Conservation (phyloP, 2,888 invertebrate species). For the Diploptera punctata region DNA sequence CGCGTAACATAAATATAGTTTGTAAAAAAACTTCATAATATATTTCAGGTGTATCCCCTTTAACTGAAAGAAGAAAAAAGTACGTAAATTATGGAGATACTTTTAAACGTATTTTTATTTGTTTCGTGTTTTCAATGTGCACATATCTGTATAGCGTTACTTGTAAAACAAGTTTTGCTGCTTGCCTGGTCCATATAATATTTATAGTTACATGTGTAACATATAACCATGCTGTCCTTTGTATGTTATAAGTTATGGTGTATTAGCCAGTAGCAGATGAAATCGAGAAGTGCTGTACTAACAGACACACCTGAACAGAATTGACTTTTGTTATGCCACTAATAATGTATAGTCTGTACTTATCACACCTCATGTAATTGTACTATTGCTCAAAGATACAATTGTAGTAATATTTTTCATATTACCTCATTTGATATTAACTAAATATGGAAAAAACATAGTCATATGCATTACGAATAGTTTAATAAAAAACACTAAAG, state of each 20-base stretch:
- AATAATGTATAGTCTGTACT: constrained; percentile 2
- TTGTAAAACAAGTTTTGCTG: constrained; percentile 20
- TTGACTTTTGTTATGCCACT: not conserved
- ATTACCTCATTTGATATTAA: no score
- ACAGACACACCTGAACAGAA: constrained; percentile 21
- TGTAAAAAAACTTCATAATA: no score
- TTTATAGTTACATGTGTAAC: constrained; percentile 27
- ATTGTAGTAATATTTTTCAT: no score
- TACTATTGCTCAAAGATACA: no score
- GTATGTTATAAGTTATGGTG: constrained; percentile 20
- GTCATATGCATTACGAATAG: no score
- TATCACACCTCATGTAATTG: not conserved
- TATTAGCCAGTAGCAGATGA: constrained; percentile 24
- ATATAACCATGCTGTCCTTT: constrained; percentile 8
- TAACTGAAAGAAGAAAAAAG: not conserved
- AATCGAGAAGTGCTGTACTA: constrained; percentile 10
- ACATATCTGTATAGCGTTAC: constrained; percentile 14
- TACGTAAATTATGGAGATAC: not conserved
- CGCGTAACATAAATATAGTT: not conserved
- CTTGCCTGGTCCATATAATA: constrained; percentile 22
- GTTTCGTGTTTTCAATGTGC: not conserved
- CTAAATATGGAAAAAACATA: no score
- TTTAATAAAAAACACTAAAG: no score
- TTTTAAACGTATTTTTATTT: not conserved
- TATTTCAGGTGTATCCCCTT: not conserved